phyloP scores from a whole-genome alignment of 1,140 invertebrate species.

The Rhopalosiphum padi region DNA sequence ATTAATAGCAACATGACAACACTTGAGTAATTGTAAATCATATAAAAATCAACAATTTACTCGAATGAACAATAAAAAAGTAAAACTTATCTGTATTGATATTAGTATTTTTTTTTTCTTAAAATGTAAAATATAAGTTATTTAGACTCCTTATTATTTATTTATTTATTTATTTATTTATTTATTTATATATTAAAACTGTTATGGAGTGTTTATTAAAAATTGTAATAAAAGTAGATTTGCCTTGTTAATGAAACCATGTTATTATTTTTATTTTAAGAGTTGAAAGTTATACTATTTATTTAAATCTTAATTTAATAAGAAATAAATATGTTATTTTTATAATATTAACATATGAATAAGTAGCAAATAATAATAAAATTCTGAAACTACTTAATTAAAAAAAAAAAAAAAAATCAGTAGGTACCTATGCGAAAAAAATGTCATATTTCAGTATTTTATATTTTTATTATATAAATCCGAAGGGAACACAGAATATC shows the following conservation, averaged over 20 bases:
- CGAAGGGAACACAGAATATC: no score
- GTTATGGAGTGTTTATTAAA: constrained; percentile 48
- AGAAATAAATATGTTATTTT: background rate
- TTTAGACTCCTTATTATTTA: constrained; percentile 34
- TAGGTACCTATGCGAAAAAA: no score
- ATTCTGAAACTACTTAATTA: background rate
- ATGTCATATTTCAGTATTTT: no score
- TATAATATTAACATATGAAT: background rate
- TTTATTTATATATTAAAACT: constrained; percentile 45
- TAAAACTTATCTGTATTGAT: background rate
- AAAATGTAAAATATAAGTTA: background rate
- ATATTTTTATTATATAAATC: no score
- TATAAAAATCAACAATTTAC: background rate
- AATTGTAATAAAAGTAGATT: constrained; percentile 49
- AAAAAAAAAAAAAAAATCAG: no score
- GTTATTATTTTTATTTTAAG: constrained; percentile 14
- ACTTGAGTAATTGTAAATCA: background rate
- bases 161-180: background rate
- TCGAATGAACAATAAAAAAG: background rate
- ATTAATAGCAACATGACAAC: background rate
- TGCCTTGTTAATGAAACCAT: constrained; percentile 46
- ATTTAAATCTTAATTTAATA: background rate
- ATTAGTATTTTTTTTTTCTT: background rate
- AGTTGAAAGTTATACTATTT: background rate
- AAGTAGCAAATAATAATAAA: background rate